Base-by-base conservation (phyloP, 2,888 invertebrate genomes). In the Mesorhabditis spiculigera region DNA sequence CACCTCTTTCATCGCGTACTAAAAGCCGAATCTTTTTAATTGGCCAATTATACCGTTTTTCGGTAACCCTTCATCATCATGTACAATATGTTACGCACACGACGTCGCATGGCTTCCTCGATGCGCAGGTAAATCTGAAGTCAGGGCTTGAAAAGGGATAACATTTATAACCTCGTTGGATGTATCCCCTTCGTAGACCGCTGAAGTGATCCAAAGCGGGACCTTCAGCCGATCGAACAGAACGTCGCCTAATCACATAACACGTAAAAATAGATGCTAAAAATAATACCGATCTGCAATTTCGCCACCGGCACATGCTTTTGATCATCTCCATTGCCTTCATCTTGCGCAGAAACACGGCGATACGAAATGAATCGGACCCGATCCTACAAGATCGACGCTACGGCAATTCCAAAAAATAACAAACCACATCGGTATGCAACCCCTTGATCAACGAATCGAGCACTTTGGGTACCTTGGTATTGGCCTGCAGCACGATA, bases 21-120 rank as follows among this genome's bases (percentile, higher is more conserved):
- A 10, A 13, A 65, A 63, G 64, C 28, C 64, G 28, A 8, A n/a
- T 63, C 64, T 63, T 63, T 41, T 63, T 63, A 10, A 50, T 50
- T 50, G 28, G 28, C 28, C 28, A 28, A 28, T 28, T 28, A 28
- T 28, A 75, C 77, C 67, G 74, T 72, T 65, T 75, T 73, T 45
- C 73, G 58, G 8, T 76, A 67, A 70, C 76, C 72, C 44, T 76
- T 75, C 5, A 75, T 72, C 13, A 67, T 71, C 4, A 75, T 70
- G 67, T 71, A 75, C 70, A 76, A 72, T 5, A 73, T 71, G 65
- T 73, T 76, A 41, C 75, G 71, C 45, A 75, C 68, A 42, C 78
- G 63, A 65, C 78, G 63, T 68, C 73, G 64, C 69, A 75, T 28
- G 73, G 74, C 71, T n/a, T 50, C 58, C 3, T 50, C 58, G 58